Conservation (phyloP, 2,113 vertebrate species). For the Leptobrachium leishanense region DNA sequence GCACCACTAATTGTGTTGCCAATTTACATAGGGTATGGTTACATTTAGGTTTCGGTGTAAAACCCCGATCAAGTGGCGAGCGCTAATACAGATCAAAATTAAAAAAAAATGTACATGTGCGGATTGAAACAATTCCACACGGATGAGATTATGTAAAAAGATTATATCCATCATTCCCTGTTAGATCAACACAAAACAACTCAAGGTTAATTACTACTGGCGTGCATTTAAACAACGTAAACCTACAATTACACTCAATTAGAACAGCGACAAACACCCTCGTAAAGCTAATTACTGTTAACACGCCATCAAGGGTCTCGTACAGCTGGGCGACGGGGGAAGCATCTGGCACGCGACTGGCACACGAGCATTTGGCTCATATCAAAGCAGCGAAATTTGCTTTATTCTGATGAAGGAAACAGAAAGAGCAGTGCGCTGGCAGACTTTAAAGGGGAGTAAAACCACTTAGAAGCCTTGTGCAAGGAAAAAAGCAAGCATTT, state of each 20-base stretch:
- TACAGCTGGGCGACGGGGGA: constrained; percentile 41
- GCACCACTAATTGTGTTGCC: neutral
- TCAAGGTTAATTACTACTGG: constrained; percentile 40
- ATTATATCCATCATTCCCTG: neutral
- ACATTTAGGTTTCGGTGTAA: neutral
- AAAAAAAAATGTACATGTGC: neutral
- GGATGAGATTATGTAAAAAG: constrained; percentile 1
- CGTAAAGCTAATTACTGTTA: constrained; percentile 39
- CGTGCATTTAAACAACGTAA: constrained; percentile 31
- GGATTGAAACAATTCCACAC: neutral
- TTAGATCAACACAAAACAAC: constrained; percentile 40
- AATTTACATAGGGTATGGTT: neutral
- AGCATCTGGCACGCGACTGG: neutral
- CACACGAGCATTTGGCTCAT: neutral
- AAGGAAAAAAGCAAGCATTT: no score
- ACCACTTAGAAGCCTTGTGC: no score
- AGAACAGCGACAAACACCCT: constrained; percentile 31
- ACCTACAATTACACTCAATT: constrained; percentile 46
- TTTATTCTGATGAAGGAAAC: neutral
- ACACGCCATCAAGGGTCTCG: constrained; percentile 32
- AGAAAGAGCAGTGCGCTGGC: no score
- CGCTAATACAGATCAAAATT: neutral
- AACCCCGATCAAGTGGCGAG: neutral
- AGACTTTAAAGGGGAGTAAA: no score
- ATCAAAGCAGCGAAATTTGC: neutral